Evolutionary conservation across 1,140 invertebrate genomes (phyloP), one percentile per base, ranked within the genome.

Genomic region (Meteorus sp.): DNA sequence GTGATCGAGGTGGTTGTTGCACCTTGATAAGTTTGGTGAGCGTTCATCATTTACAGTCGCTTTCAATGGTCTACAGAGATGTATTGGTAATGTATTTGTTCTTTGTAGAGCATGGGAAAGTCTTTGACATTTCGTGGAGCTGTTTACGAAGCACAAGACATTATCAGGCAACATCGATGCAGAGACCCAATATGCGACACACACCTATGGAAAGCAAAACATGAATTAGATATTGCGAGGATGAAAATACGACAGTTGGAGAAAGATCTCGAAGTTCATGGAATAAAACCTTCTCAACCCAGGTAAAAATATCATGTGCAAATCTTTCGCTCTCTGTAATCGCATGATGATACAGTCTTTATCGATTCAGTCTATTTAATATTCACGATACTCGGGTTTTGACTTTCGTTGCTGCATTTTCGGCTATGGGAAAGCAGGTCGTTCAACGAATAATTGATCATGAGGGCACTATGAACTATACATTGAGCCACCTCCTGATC

Each of bases 111-210:
- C 17, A 74, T 77, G 89, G 90, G 90, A 35, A 91, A 93, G 79
- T 93, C 91, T 2, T 72, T 94, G 62, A 91, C 90, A 15, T 94
- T 95, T 67, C 87, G 91, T 31, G 92, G 93, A 11, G 92, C 93
- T 31, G 93, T 96, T 1, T 92, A 85, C 69, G 92, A 96, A 79
- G 91, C 93, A 7, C 85, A 87, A 69, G 89, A 90, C 60, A 83
- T 86, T 27, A 55, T 84, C 7, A 72, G 74, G 48, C 77, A 82
- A 56, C 82, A 84, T 47, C 82, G 85, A 56, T 94, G 91, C 76
- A 85, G 85, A 43, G 90, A 94, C 79, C 89, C 90, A 1, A 86
- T 93, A 20, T 91, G 89, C 72, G 88, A 91, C 74, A 89, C 88
- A 1, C 87, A 92, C 74, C 81, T 93, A 15, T 94, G 92, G 91